phyloP scores from a whole-genome alignment of 2,888 invertebrate genomes.

The Monoplex corrugatus region DNA sequence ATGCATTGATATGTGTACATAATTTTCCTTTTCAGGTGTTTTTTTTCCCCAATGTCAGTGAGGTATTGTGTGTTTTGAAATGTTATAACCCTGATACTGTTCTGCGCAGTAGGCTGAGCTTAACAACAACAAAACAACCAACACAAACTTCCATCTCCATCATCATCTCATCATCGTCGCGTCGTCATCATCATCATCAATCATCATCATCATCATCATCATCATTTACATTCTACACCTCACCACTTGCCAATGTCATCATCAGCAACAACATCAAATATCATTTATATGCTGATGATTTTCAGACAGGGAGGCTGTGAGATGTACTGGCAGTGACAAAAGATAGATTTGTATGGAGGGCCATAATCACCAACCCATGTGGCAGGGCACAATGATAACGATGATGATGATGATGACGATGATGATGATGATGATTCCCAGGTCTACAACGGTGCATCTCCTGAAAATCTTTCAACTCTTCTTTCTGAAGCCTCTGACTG shows the following conservation, averaged over 20 bases:
- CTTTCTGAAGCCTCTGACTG: no score
- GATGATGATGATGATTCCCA: no score
- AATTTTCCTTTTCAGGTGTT: no score
- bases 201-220: background rate
- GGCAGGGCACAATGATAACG: no score
- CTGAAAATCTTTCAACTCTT: no score
- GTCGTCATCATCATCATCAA: background rate
- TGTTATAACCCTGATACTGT: background rate
- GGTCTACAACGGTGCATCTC: no score
- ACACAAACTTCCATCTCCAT: background rate
- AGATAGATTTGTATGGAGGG: no score
- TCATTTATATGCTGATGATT: background rate
- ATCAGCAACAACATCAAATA: no score
- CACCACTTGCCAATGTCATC: background rate
- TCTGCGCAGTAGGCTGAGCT: background rate
- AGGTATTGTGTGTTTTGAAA: background rate
- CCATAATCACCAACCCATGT: no score
- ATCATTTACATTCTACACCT: background rate
- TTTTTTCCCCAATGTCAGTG: background rate
- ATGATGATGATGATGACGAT: no score
- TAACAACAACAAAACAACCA: background rate
- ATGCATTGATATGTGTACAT: background rate
- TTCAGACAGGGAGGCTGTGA: no score
- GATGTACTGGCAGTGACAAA: no score
- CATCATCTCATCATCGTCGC: background rate